phyloP scores from a whole-genome alignment of 1,140 invertebrate genomes.

The Grapholita molesta region DNA sequence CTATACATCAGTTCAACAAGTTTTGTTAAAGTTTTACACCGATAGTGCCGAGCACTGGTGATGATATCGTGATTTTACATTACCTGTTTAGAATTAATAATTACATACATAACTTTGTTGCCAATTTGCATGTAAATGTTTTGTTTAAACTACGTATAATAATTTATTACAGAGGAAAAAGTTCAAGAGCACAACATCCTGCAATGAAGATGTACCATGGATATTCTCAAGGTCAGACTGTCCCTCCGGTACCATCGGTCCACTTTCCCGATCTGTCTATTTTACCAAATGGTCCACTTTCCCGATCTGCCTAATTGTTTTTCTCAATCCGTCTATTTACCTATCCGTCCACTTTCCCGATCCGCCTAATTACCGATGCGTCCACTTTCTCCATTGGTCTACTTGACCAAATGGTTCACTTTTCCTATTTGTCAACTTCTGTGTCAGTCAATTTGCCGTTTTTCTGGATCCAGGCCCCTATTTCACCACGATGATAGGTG shows the following conservation, averaged over 20 bases:
- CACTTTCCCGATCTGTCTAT: no score
- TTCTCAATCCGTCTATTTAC: no score
- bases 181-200: constrained; percentile 3
- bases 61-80: background rate
- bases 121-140: background rate
- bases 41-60: no score
- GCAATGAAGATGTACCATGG: background rate
- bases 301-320: background rate
- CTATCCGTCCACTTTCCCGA: background rate
- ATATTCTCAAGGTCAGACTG: background rate
- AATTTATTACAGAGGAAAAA: constrained; percentile 3
- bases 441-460: background rate
- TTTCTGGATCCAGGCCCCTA: no score
- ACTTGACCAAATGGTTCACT: background rate
- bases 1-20: no score
- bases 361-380: background rate
- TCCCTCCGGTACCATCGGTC: no score
- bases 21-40: no score
- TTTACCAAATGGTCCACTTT: background rate
- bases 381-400: background rate
- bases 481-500: no score
- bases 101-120: background rate
- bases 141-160: background rate
- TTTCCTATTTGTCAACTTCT: background rate
- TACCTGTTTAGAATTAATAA: background rate